These are phyloP conservation scores for Trochalopteron elliotii DNA, from an alignment of 2,113 vertebrate species.

Conservation along the genomic window DNA sequence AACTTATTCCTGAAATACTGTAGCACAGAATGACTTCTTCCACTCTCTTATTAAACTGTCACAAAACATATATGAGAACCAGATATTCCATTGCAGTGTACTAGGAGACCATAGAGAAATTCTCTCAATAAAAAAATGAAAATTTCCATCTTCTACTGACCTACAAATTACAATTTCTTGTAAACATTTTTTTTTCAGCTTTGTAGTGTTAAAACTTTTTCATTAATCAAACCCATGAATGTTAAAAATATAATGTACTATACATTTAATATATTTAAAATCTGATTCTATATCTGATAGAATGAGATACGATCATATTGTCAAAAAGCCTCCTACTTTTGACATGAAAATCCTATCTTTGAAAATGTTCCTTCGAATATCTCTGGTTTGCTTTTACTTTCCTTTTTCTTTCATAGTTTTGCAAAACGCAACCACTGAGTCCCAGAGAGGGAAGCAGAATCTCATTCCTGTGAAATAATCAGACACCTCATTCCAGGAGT, in stretches of 20 bases:
- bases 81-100: background rate
- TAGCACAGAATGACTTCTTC: background rate
- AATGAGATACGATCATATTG: background rate
- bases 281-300: background rate
- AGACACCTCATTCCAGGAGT: background rate
- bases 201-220: background rate
- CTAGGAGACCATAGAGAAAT: background rate
- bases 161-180: background rate
- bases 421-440: background rate
- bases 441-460: background rate
- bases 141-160: background rate
- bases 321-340: background rate
- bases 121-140: background rate
- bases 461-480: background rate
- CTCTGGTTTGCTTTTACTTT: background rate
- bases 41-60: constrained; percentile 27
- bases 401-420: background rate
- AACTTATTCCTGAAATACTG: constrained; percentile 52
- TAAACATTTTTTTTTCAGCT: background rate
- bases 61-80: constrained; percentile 41
- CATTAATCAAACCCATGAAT: background rate
- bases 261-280: background rate
- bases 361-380: background rate
- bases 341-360: background rate
- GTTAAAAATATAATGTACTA: background rate